phyloP scores from a whole-genome alignment of 2,113 vertebrate genomes.

The Crotalus viridis region DNA sequence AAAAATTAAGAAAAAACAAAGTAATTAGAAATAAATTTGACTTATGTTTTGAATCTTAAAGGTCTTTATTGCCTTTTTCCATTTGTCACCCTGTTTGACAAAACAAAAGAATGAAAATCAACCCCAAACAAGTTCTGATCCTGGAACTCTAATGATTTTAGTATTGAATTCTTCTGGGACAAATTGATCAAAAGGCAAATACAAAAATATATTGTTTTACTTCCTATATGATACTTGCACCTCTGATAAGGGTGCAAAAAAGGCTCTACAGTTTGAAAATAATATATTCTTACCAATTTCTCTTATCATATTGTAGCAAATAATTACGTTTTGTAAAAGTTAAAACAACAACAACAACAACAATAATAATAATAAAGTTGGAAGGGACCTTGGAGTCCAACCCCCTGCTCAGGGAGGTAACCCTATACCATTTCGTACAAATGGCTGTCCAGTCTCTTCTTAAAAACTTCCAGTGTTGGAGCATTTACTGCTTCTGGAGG shows the following conservation, averaged over 20 bases:
- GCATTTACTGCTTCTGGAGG: too few relatives aligned
- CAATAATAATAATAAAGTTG: too few relatives aligned
- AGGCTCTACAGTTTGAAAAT: background rate
- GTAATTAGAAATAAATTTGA: background rate
- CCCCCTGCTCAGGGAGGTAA: too few relatives aligned
- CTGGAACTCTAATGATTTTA: background rate
- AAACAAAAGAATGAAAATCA: background rate
- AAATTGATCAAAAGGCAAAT: background rate
- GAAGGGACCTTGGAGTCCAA: too few relatives aligned
- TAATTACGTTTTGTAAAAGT: background rate
- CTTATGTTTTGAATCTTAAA: background rate
- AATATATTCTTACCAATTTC: background rate
- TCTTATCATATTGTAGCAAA: background rate
- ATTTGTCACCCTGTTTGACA: background rate
- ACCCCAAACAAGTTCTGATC: background rate
- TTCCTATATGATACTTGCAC: background rate
- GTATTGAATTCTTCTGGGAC: background rate
- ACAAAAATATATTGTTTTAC: background rate
- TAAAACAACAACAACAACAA: background rate
- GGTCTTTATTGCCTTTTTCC: background rate
- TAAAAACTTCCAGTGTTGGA: too few relatives aligned
- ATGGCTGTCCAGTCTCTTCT: too few relatives aligned
- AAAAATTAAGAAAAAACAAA: background rate
- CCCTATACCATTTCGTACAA: too few relatives aligned
- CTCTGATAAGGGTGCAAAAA: background rate